These are phyloP conservation scores for Buphagus erythrorhynchus DNA, from an alignment of 2,797 vertebrate species.

Conservation along the genomic window DNA sequence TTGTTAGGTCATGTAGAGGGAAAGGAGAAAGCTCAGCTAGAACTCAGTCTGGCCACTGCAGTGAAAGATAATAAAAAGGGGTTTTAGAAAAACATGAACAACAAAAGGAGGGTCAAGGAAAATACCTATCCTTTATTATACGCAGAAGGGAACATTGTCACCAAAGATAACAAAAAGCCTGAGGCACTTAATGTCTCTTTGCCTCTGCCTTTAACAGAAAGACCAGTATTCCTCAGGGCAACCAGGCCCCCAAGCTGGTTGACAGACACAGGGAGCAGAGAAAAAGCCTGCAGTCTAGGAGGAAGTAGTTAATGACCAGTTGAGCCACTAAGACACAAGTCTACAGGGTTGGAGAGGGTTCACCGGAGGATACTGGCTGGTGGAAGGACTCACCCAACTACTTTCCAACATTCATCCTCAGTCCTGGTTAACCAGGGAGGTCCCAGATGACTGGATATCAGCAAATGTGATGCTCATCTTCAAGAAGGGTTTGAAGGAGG, in stretches of 20 bases:
- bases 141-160: fast-evolving
- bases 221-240: background rate
- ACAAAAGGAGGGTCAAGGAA: background rate
- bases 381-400: background rate
- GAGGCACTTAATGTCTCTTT: background rate
- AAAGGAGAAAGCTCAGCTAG: background rate
- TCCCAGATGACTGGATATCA: background rate
- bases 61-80: background rate
- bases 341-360: background rate
- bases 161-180: background rate
- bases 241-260: background rate
- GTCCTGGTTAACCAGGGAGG: background rate
- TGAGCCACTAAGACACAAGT: background rate
- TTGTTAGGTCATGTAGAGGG: background rate
- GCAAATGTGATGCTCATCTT: background rate
- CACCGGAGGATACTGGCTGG: background rate
- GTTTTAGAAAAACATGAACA: background rate
- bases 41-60: background rate
- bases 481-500: background rate
- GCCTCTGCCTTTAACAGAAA: background rate
- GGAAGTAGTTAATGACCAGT: background rate
- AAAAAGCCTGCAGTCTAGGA: background rate
- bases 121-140: background rate
- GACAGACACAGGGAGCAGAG: background rate
- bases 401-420: background rate